Evolutionary conservation across 2,888 invertebrate species (phyloP).

Genomic region (Calameuta pallipes): DNA sequence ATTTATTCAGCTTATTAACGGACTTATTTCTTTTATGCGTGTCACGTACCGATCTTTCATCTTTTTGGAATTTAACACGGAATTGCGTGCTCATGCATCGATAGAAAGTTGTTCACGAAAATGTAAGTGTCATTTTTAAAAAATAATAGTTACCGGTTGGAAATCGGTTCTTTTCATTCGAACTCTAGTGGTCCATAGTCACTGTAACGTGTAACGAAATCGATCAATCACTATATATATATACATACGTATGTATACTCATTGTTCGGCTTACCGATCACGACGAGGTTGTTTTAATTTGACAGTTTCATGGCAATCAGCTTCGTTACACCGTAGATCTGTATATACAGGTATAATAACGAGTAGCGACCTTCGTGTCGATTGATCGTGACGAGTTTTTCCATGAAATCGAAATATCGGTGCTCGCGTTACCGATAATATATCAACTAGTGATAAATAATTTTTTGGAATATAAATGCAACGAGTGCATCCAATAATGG

Average conservation of each 20-base stretch:
- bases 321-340: background rate
- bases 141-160: background rate
- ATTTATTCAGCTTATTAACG: background rate
- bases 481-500: background rate
- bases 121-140: background rate
- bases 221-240: background rate
- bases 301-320: slow-evolving; percentile 11
- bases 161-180: background rate
- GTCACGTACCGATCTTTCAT: background rate
- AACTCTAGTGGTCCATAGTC: background rate
- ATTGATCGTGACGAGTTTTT: slow-evolving; percentile 32
- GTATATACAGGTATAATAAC: background rate
- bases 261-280: background rate
- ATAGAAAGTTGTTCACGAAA: background rate
- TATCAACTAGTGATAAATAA: background rate
- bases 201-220: background rate
- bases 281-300: background rate
- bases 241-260: background rate
- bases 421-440: background rate
- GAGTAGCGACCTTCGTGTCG: slow-evolving; percentile 10
- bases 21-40: background rate
- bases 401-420: background rate
- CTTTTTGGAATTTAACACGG: background rate
- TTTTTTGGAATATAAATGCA: background rate
- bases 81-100: background rate